Evolutionary conservation across 1,140 invertebrate genomes (phyloP).

Genomic region (Orchesella cincta): DNA sequence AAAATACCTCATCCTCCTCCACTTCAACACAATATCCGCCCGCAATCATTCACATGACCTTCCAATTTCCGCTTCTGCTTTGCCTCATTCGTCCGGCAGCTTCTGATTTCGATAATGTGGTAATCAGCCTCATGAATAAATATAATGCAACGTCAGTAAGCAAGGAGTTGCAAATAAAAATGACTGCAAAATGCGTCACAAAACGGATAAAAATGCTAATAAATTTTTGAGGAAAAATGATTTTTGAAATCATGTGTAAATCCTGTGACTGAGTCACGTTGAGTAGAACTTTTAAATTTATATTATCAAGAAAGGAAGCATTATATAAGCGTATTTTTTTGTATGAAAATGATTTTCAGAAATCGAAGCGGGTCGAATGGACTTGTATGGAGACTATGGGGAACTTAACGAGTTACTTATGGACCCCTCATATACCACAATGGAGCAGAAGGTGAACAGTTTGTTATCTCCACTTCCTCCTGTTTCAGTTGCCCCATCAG

Average conservation of each 20-base stretch:
- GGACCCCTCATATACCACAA: conserved; percentile 59
- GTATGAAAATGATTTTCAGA: conserved; percentile 61
- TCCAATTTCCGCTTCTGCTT: conserved; percentile 12
- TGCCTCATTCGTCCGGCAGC: too few species aligned
- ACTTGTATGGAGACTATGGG: conserved; percentile 73
- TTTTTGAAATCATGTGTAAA: conserved; percentile 24
- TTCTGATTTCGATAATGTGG: too few species aligned
- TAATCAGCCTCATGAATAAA: too few species aligned
- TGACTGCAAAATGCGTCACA: too few species aligned
- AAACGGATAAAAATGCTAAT: too few species aligned
- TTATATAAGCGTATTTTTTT: neutral
- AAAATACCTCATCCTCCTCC: conserved; percentile 5
- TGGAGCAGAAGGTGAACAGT: conserved; percentile 48
- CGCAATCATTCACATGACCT: conserved; percentile 22
- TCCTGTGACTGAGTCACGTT: neutral
- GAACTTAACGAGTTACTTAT: conserved; percentile 70
- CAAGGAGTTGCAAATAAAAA: too few species aligned
- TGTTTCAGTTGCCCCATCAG: conserved; percentile 34
- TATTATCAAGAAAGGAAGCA: neutral
- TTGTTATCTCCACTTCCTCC: conserved; percentile 45
- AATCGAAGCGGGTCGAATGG: conserved; percentile 65
- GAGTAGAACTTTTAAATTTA: neutral
- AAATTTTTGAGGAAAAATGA: too few species aligned
- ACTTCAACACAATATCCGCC: neutral
- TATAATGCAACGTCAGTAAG: too few species aligned